phyloP scores from a whole-genome alignment of 2,113 vertebrate genomes.

The Emydura subglobosa region DNA sequence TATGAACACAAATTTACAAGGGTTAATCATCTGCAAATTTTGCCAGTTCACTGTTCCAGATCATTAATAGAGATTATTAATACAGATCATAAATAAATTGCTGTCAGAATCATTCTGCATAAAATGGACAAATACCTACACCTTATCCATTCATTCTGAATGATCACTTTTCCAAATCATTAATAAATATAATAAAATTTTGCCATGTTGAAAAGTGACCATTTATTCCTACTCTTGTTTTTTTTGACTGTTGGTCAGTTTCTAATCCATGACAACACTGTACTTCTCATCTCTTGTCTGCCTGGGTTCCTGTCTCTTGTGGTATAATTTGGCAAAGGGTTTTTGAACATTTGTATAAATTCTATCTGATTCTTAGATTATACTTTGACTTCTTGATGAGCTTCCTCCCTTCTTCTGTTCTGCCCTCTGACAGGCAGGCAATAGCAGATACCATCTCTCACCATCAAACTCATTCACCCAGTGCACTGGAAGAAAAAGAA shows the following conservation, averaged over 20 bases:
- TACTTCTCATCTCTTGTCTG: not conserved
- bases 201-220: not conserved
- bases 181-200: not conserved
- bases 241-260: not conserved
- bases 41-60: not conserved
- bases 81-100: not conserved
- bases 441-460: conserved; percentile 18
- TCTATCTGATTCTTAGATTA: not conserved
- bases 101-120: not conserved
- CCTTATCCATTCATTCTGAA: not conserved
- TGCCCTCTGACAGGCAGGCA: conserved; percentile 27
- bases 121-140: not conserved
- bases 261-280: not conserved
- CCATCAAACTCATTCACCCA: conserved; percentile 44
- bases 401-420: not conserved
- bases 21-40: not conserved
- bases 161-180: not conserved
- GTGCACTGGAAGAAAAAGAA: conserved; percentile 25
- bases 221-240: not conserved
- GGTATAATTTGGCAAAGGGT: not conserved
- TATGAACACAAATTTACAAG: not conserved
- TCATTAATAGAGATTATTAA: not conserved
- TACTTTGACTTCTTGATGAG: conserved; percentile 6
- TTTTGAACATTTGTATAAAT: not conserved
- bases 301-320: not conserved